These are phyloP conservation scores for Agrilus biguttatus DNA, from an alignment of 2,888 invertebrate genomes.

Conservation along the genomic window DNA sequence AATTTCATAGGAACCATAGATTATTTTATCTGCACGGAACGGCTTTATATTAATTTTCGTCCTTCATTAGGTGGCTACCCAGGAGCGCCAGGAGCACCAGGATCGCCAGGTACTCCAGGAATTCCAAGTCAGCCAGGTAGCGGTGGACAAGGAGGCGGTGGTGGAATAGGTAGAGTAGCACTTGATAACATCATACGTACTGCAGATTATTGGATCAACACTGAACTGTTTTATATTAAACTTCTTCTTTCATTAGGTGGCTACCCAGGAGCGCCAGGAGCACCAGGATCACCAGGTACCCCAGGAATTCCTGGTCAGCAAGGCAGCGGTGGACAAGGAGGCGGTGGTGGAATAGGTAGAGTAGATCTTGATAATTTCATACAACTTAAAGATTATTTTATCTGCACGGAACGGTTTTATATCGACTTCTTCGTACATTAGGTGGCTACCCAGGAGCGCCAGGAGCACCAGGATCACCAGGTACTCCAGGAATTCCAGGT, in stretches of 20 bases:
- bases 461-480: conserved; percentile 17
- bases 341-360: too few species aligned
- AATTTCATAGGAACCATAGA: too few species aligned
- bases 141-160: conserved; percentile 10
- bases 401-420: background rate
- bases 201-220: too few species aligned
- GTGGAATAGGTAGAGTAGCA: conserved; percentile 1
- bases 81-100: conserved; percentile 23
- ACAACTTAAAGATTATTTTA: too few species aligned
- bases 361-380: too few species aligned
- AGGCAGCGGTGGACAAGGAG: conserved; percentile 7
- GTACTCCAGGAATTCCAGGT: conserved; percentile 17
- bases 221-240: too few species aligned
- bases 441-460: conserved; percentile 14
- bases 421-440: background rate
- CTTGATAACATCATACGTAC: too few species aligned
- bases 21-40: too few species aligned
- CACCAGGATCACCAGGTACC: too few species aligned
- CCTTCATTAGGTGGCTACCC: conserved; percentile 28
- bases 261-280: too few species aligned
- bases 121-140: conserved; percentile 8
- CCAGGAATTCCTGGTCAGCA: conserved; percentile 7
- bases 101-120: conserved; percentile 23
- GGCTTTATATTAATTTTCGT: background rate
- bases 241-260: too few species aligned